Conservation (phyloP, 2,113 vertebrate species). For the Nothocercus nigrocapillus region DNA sequence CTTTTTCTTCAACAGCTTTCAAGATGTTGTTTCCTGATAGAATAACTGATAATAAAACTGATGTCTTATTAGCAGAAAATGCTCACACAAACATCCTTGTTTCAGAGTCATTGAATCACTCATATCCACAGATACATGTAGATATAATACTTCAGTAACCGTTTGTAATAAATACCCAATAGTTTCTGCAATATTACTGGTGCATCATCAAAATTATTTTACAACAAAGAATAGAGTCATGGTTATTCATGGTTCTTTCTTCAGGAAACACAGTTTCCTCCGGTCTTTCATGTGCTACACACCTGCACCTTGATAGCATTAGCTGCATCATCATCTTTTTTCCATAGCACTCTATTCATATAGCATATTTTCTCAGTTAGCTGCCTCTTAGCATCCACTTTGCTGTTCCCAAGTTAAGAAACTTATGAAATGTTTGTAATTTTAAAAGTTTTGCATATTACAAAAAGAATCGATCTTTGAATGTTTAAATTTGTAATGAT, state of each 20-base stretch:
- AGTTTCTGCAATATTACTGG: not conserved
- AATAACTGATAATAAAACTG: not conserved
- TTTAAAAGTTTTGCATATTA: not conserved
- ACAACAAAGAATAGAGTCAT: not conserved
- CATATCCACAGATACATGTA: not conserved
- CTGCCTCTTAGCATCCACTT: not conserved
- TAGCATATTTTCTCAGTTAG: not conserved
- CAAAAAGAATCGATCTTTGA: not conserved
- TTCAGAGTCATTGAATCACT: not conserved
- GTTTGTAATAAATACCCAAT: not conserved
- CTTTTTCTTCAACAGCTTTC: not conserved
- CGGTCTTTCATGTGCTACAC: not conserved
- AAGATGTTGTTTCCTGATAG: constrained; percentile 8
- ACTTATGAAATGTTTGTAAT: not conserved
- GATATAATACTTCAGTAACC: not conserved
- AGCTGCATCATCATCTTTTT: not conserved
- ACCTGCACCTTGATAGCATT: not conserved
- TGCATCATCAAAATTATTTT: not conserved
- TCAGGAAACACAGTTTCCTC: not conserved
- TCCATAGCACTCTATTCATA: not conserved
- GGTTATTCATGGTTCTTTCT: not conserved
- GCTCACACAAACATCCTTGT: not conserved
- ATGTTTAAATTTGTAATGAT: not conserved
- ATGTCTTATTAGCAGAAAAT: not conserved
- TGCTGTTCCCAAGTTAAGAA: not conserved